Evolutionary conservation across 2,888 invertebrate genomes (phyloP), one percentile per base, ranked within the genome.

Genomic region (Ectemnius lituratus): DNA sequence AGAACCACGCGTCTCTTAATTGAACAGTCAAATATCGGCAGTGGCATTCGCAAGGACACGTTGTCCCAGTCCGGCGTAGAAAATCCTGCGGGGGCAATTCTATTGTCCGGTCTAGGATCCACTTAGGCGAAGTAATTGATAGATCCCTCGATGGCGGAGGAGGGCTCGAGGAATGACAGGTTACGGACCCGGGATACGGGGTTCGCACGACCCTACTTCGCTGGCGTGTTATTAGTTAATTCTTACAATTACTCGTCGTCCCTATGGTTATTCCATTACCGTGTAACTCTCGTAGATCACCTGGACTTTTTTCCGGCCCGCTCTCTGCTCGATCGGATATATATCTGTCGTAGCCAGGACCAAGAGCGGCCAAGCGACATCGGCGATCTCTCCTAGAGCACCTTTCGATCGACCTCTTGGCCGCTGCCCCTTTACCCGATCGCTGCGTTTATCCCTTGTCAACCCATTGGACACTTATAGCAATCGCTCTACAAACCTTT

Each of bases 191-290:
- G 75, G 83, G 83, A 81, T 81, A 79, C 83, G 83, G 81, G 87
- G 88, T 89, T 90, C 89, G 88, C 90, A 90, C 89, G 90, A 89
- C 87, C 87, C 86, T 85, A 86, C 86, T 87, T 84, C 85, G 75
- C 85, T 84, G 85, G 84, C 86, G 85, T 90, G 88, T 90, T 90
- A 90, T 90, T 90, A 90, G 90, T 89, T 90, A 87, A 90, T 90
- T 88, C 90, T 90, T 90, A 90, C 90, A 90, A 90, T 90, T 89
- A 90, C 88, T 85, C 84, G 86, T 88, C 88, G 86, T 90, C 88
- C 89, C 89, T 89, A 86, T 90, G 87, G 89, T 90, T 90, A 90
- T 90, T 90, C 89, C 86, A 90, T 90, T 90, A 90, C 88, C 85
- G 84, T 84, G 73, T 80, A 81, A 76, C 84, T 84, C 83, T 80